Evolutionary conservation across 2,888 invertebrate species (phyloP), one percentile per base, ranked within the genome.

Genomic region (Melinopterus prodromus): DNA sequence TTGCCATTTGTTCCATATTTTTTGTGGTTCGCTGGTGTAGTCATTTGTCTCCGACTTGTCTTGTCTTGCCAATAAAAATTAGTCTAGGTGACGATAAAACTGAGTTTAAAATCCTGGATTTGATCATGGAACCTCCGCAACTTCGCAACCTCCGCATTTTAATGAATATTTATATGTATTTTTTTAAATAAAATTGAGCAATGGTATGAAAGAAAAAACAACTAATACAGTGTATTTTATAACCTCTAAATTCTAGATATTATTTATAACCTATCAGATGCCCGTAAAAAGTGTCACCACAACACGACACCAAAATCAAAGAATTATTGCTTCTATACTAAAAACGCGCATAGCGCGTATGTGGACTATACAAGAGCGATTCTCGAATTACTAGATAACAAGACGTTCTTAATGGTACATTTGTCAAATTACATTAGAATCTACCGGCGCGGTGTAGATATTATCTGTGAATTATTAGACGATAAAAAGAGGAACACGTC

Each of bases 401-500:
- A 74, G 74, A 35, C 74, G 74, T n/a, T 37, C 37, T 37, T 74
- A 74, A 74, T 74, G 37, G 74, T 74, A 74, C 74, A 36, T 74
- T 74, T 74, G 74, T 74, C 74, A 74, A 74, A 74, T 74, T 74
- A 74, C 74, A 37, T 37, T 37, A 15, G 74, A 37, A 74, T 74
- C 74, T 37, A 53, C 53, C 53, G 53, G 53, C 74, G 74, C 37
- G 26, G n/a, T 37, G 74, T 70, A 70, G 78, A 78, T 78, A 71
- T 70, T 53, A 78, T 78, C 78, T 78, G 70, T 78, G 71, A 78
- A 71, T 78, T 71, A 78, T 78, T 38, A 38, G 78, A 70, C 78
- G 70, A 78, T 78, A 78, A 78, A 78, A 78, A 70, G 37, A 70
- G 69, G 70, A 78, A 78, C 78, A 78, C 70, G 78, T 78, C 78